Percentiles rank a stretch among this genome's conserved stretches.
phyloP scores from a whole-genome alignment of 2,113 vertebrate species.

The Campylomormyrus tamandua region DNA sequence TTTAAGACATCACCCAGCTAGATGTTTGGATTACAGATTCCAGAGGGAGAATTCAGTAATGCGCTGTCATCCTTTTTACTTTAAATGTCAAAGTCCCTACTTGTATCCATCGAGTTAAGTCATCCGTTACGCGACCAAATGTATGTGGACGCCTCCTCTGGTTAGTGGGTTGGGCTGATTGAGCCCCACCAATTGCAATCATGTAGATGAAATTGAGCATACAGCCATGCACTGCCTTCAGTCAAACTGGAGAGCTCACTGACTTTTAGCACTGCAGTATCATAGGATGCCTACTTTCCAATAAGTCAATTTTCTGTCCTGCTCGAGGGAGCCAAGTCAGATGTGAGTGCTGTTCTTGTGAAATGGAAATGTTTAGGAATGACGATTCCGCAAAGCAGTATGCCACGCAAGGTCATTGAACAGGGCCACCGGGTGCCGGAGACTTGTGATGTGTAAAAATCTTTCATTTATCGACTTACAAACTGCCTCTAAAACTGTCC shows the following conservation, averaged over 20 bases:
- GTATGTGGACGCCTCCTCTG: not conserved
- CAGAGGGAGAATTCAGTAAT: not conserved
- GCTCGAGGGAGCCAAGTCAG: not conserved
- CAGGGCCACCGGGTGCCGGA: not conserved
- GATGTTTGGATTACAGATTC: constrained; percentile 8
- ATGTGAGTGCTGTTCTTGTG: not conserved
- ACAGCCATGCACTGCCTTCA: not conserved
- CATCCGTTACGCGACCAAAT: not conserved
- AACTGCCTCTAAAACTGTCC: not conserved
- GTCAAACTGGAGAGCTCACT: not conserved
- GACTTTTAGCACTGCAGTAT: not conserved
- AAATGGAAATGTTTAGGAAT: not conserved
- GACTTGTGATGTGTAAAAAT: not conserved
- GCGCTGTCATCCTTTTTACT: not conserved
- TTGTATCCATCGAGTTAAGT: not conserved
- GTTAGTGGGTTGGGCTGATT: not conserved
- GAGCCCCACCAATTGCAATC: not conserved
- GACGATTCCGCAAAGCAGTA: not conserved
- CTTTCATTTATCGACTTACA: not conserved
- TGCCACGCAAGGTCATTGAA: not conserved
- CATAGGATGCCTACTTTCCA: not conserved
- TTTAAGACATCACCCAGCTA: not conserved
- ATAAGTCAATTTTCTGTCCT: not conserved
- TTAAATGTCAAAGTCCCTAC: not conserved
- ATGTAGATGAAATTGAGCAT: not conserved